phyloP scores from a whole-genome alignment of 2,113 vertebrate genomes.

The Ammospiza caudacuta region DNA sequence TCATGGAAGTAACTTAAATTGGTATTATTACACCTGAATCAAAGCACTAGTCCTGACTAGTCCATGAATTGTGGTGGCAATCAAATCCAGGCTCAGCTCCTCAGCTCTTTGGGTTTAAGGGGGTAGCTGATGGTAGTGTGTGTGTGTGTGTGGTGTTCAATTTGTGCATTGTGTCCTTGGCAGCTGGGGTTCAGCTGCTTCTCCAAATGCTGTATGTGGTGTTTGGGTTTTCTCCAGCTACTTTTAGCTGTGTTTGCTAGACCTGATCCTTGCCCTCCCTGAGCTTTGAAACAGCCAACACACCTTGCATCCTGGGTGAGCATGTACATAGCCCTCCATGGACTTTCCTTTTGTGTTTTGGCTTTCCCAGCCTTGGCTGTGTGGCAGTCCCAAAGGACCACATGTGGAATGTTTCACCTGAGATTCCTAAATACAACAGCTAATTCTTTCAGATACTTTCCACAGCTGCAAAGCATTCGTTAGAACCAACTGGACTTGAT shows the following conservation, averaged over 20 bases:
- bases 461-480: background rate
- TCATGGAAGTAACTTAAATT: background rate
- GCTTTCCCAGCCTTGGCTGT: background rate
- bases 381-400: background rate
- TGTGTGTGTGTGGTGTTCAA: background rate
- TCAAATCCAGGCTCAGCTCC: background rate
- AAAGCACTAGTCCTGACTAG: background rate
- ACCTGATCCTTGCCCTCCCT: background rate
- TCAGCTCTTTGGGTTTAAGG: background rate
- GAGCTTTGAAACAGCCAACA: background rate
- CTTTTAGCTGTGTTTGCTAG: background rate
- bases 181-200: background rate
- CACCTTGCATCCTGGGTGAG: background rate
- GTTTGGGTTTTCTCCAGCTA: background rate
- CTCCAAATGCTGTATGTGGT: background rate
- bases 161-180: background rate
- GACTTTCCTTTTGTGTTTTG: background rate
- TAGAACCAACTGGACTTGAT: background rate
- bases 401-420: background rate
- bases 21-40: background rate
- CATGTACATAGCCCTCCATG: fast-evolving
- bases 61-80: background rate
- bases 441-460: background rate
- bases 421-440: background rate
- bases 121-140: background rate